Evolutionary conservation across 2,113 vertebrate genomes (phyloP).

Genomic region (Motacilla tschutschensis): DNA sequence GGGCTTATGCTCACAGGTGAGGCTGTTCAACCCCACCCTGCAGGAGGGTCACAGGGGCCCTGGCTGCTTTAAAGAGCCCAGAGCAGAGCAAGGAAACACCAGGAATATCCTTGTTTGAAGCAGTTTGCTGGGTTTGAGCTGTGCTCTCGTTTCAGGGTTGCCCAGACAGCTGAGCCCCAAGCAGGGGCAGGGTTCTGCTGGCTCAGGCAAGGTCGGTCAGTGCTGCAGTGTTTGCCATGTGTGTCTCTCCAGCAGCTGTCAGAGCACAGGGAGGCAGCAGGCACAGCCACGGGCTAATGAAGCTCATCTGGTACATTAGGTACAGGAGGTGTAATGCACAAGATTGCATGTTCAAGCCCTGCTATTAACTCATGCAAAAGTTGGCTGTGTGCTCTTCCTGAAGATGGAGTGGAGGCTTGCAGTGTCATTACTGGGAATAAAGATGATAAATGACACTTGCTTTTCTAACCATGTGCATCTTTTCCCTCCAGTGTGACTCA

Average conservation of each 20-base stretch:
- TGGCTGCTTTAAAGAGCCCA: neutral
- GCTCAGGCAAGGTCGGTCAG: neutral
- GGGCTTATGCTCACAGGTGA: neutral
- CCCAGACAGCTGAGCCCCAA: neutral
- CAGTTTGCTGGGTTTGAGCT: neutral
- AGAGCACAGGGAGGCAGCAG: neutral
- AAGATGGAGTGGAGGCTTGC: slow-evolving; percentile 29
- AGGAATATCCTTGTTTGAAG: fast-evolving
- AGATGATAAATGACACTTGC: slow-evolving; percentile 25
- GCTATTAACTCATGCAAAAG: neutral
- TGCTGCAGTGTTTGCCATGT: neutral
- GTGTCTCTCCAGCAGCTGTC: neutral
- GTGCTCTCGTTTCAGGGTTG: neutral
- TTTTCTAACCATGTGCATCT: slow-evolving; percentile 11
- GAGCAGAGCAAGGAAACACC: neutral
- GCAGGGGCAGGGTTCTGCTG: neutral
- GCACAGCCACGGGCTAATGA: neutral
- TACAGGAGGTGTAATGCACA: neutral
- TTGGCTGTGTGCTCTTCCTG: slow-evolving; percentile 7
- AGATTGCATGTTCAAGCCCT: neutral
- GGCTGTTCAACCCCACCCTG: neutral
- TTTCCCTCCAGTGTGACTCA: neutral
- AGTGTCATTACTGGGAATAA: neutral
- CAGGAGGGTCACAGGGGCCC: neutral
- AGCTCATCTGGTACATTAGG: slow-evolving; percentile 35